Evolutionary conservation across 2,888 invertebrate genomes (phyloP).

Genomic region (Netelia virgata): DNA sequence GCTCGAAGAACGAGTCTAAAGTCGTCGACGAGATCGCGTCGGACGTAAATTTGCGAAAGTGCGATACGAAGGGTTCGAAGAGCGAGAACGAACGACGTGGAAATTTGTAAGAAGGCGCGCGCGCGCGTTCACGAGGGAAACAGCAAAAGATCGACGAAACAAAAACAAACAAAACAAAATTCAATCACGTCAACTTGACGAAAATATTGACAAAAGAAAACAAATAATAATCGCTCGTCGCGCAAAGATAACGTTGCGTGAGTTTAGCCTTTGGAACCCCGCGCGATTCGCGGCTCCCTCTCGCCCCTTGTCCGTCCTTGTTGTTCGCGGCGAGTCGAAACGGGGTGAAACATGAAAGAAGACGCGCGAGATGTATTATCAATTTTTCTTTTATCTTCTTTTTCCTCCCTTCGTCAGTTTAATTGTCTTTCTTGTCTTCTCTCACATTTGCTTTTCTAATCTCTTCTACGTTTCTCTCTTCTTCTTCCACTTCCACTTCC

Average conservation of each 20-base stretch:
- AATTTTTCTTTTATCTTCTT: not conserved
- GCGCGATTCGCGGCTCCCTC: constrained; percentile 62
- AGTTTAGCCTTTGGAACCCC: constrained; percentile 51
- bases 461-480: constrained; percentile 1
- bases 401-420: constrained; percentile 39
- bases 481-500: not conserved
- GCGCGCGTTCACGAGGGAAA: not conserved
- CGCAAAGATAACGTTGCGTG: not conserved
- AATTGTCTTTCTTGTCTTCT: constrained; percentile 19
- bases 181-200: not conserved
- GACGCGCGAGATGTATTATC: constrained; percentile 45
- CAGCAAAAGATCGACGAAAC: constrained; percentile 12
- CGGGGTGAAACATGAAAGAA: constrained; percentile 49
- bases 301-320: constrained; percentile 66
- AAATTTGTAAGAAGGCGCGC: constrained; percentile 57
- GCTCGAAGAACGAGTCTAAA: constrained; percentile 31
- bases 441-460: not conserved
- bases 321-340: constrained; percentile 66
- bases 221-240: constrained; percentile 9
- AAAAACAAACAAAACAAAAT: not conserved
- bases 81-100: constrained; percentile 67
- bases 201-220: constrained; percentile 2
- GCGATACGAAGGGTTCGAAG: constrained; percentile 65
- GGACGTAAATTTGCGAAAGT: constrained; percentile 57
- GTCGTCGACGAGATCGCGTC: constrained; percentile 42